Evolutionary conservation across 1,140 invertebrate species (phyloP), one percentile per base, ranked within the genome.

Genomic region (Drosophila takahashii): DNA sequence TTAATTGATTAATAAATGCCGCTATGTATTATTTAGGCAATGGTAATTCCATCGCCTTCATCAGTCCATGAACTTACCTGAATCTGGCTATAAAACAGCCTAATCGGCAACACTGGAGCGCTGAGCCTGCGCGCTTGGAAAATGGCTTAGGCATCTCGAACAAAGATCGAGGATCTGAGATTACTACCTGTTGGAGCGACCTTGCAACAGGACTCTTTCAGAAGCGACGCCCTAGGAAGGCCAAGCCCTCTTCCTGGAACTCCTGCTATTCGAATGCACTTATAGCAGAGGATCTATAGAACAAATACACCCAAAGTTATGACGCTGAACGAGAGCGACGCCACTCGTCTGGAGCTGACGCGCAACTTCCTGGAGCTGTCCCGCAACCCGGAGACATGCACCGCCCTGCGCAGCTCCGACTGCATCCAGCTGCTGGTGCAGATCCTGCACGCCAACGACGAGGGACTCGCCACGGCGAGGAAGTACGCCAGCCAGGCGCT

Each of bases 391-490:
- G 98, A 99, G 87, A 98, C 96, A 79, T 98, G 98, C 92, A 94
- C 96, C 11, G 96, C 97, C 8, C 97, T 99, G 95, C 93, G 98
- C 52, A 97, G 98, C 91, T 97, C 97, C 92, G 96, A 97, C 36
- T 98, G 97, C 92, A 95, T 99, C 44, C 98, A 98, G 3, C 91
- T 99, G 57, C 93, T 99, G 54, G 96, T 99, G 15, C 97, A 98
- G 93, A 93, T 99, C 61, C 96, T 99, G 34, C 97, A 99, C 93
- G 61, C 61, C 2, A 95, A 96, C 70, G 95, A 95, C 22, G 85
- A 89, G 0, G 60, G 67, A 0, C 47, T 70, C 9, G 57, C 53
- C 41, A 67, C 72, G 4, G 77, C 84, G 1, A 95, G 3, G 94
- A 96, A 97, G 50, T 97, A 97, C 1, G 94, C 96, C 11, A 76